phyloP scores from a whole-genome alignment of 2,888 invertebrate genomes.

The Limenitis camilla region DNA sequence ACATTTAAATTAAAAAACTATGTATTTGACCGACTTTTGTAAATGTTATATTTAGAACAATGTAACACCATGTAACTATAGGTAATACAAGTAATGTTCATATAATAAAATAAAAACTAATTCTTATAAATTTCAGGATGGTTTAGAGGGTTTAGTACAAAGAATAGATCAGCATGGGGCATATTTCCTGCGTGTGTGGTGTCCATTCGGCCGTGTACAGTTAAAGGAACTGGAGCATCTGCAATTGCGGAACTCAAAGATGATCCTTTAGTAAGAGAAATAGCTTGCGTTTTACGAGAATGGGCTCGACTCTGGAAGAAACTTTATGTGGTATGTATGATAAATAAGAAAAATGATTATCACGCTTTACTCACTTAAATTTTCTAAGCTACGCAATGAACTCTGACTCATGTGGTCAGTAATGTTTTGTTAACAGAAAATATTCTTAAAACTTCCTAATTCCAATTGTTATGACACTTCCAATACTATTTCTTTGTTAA shows the following conservation, averaged over 20 bases:
- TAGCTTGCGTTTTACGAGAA: slow-evolving; percentile 92
- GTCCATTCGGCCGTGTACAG: slow-evolving; percentile 88
- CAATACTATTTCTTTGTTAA: neutral
- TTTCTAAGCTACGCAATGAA: too few species aligned
- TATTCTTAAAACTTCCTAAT: neutral
- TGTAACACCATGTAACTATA: too few species aligned
- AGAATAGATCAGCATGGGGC: slow-evolving; percentile 72
- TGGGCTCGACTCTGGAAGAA: slow-evolving; percentile 96
- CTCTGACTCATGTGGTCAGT: neutral
- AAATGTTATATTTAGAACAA: too few species aligned
- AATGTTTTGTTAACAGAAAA: neutral
- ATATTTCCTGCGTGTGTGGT: slow-evolving; percentile 77
- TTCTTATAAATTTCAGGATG: slow-evolving; percentile 74
- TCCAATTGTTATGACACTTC: too few species aligned
- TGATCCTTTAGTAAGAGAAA: slow-evolving; percentile 93
- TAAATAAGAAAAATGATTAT: too few species aligned
- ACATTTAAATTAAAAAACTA: too few species aligned
- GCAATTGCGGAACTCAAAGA: slow-evolving; percentile 91
- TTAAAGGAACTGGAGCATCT: slow-evolving; percentile 83
- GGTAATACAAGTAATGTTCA: too few species aligned
- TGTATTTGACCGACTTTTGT: too few species aligned
- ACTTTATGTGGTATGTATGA: slow-evolving; percentile 85
- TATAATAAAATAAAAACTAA: neutral
- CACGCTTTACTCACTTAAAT: too few species aligned
- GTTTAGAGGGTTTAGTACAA: slow-evolving; percentile 90